Evolutionary conservation across 35 echinoderm and acorn worm genomes (phyloP), one percentile per base, ranked within the genome.

Genomic region (Acanthaster planci): DNA sequence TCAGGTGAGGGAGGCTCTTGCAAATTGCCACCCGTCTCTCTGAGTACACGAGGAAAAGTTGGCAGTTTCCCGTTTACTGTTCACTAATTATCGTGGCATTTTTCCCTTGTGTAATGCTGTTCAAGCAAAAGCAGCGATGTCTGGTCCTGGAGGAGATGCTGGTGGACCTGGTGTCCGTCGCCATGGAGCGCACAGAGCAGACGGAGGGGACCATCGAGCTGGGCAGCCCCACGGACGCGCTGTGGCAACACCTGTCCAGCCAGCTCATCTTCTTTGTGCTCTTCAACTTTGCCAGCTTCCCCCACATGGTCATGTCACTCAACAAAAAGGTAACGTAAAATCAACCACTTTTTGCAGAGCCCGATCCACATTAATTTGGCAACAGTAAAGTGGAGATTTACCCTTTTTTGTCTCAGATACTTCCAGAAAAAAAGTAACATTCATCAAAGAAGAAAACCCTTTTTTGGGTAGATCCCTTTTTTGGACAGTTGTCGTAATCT

Each of bases 211-310:
- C 68, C 0, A 18, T 18, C 7, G 78, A 82, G 67, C 64, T 67
- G 9, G 67, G 79, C 29, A 68, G 78, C 26, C 80, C 85, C 36
- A 76, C 89, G 16, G 82, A 90, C 39, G 76, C 84, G 16, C 84
- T 93, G 39, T 99, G 96, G 96, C 96, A 94, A 67, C 96, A 94
- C 77, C 89, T 99, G 21, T 99, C 96, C 17, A 99, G 92, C 51
- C 96, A 99, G 47, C 85, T 99, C 32, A 99, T 99, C 85, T 91
- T 99, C 85, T 99, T 99, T 87, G 92, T 89, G 8, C 78, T 99
- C 22, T 99, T 99, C 31, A 92, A 99, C 53, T 99, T 99, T 92
- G 92, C 89, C 60, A 91, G 92, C 64, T 99, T 97, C 78, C 92
- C 96, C 59, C 86, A 92, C 31, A 93, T 99, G 85, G 96, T 99